Evolutionary conservation across 2,113 vertebrate genomes (phyloP), one percentile per base, ranked within the genome.

Genomic region (Laticauda laticaudata): DNA sequence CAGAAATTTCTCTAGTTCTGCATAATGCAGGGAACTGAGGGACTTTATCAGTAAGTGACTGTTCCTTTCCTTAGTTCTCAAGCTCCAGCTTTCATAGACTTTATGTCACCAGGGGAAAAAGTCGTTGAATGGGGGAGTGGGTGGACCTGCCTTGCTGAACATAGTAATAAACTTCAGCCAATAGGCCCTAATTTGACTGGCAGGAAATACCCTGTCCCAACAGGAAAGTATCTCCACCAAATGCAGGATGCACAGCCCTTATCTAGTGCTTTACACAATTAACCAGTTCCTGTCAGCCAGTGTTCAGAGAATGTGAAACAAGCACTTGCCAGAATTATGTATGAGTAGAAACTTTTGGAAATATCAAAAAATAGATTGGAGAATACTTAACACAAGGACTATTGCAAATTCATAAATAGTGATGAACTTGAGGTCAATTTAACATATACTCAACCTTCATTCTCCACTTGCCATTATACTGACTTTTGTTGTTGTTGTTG

Each of bases 1-100:
- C 92, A 89, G 91, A 94, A 94, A 87, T 92, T 88, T 92, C 89
- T 95, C 94, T 95, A 95, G 95, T 87, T 96, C 96, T 2, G 0
- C 0, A 0, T 97, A 96, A 96, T 92, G 51, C 91, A 96, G 94
- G 94, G n/a, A 2, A 87, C 3, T 0, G 8, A 53, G 53, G 0
- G 0, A 51, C 93, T 0, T 0, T 57, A 69, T 94, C 91, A 91
- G 0, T 43, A 0, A 86, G n/a, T 92, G 54, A 53, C 43, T 91
- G 53, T 96, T 88, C 95, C 92, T 91, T 87, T 86, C 91, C 90
- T 94, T 89, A 93, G 92, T 88, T 91, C 1, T 0, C 1, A 1
- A 6, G 92, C 0, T 56, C 85, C 0, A 0, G 57, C 24, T 43
- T 51, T 54, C 55, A 20, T 81, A 0, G 18, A 55, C 39, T 93